These are phyloP conservation scores for Temnothorax ravouxi DNA, from an alignment of 2,888 invertebrate species.

Conservation along the genomic window DNA sequence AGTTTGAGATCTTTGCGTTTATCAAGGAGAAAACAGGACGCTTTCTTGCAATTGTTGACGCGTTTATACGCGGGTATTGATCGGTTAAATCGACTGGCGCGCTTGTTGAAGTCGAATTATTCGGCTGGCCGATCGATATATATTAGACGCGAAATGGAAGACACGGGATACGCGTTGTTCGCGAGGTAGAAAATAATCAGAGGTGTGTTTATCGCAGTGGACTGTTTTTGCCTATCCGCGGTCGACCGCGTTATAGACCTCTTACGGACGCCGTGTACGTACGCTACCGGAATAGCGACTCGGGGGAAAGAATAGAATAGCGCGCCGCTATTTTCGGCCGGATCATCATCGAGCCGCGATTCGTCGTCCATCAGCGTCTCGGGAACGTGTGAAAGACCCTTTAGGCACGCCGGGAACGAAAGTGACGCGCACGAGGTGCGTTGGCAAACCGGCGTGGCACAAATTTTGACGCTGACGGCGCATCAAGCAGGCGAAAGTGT, in stretches of 20 bases:
- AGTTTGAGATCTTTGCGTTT: not conserved
- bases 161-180: not conserved
- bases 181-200: slow-evolving; percentile 22
- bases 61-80: not conserved
- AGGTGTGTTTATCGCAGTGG: slow-evolving; percentile 2
- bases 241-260: slow-evolving; percentile 22
- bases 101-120: not conserved
- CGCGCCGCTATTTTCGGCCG: slow-evolving; percentile 67
- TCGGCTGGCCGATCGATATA: slow-evolving; percentile 7
- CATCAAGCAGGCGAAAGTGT: slow-evolving; percentile 67
- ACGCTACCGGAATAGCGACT: slow-evolving; percentile 69
- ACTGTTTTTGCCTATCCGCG: slow-evolving; percentile 31
- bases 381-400: slow-evolving; percentile 72
- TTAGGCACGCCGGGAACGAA: slow-evolving; percentile 69
- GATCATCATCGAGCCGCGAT: slow-evolving; percentile 73
- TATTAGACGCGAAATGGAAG: not conserved
- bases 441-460: slow-evolving; percentile 68
- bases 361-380: slow-evolving; percentile 60
- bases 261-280: slow-evolving; percentile 66
- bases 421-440: slow-evolving; percentile 55
- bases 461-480: slow-evolving; percentile 71
- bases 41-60: not conserved
- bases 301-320: slow-evolving; percentile 69
- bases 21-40: not conserved
- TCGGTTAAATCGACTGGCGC: not conserved